Evolutionary conservation across 2,113 vertebrate species (phyloP).

Genomic region (Chunga burmeisteri): DNA sequence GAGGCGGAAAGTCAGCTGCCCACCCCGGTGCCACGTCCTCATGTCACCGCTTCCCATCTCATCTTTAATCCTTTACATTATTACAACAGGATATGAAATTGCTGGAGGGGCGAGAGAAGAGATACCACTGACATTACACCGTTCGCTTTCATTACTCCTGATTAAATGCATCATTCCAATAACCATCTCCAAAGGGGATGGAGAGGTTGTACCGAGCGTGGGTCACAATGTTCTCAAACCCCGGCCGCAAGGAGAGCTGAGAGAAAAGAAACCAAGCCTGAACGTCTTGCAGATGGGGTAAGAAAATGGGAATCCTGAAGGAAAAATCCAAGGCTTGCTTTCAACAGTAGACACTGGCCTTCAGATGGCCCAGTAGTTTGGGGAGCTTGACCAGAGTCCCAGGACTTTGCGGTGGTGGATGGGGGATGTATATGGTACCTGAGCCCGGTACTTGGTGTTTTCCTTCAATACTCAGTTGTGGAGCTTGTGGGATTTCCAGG

Average conservation of each 20-base stretch:
- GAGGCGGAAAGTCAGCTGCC: neutral
- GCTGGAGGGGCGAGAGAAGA: neutral
- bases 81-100: constrained; percentile 26
- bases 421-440: rapidly evolving
- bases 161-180: neutral
- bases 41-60: neutral
- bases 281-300: rapidly evolving
- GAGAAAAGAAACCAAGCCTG: neutral
- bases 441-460: neutral
- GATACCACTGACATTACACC: neutral
- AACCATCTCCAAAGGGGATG: neutral
- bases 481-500: neutral
- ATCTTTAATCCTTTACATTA: neutral
- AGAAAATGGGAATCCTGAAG: neutral
- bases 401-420: neutral
- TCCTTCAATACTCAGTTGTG: neutral
- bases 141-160: neutral
- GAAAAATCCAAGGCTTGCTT: neutral
- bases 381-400: neutral
- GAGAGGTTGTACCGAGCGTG: rapidly evolving
- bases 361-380: neutral
- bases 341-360: neutral
- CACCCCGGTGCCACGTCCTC: rapidly evolving
- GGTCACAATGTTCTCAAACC: neutral
- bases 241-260: neutral